Conservation (phyloP, 2,113 vertebrate species). For the Ctenodactylus gundi region DNA sequence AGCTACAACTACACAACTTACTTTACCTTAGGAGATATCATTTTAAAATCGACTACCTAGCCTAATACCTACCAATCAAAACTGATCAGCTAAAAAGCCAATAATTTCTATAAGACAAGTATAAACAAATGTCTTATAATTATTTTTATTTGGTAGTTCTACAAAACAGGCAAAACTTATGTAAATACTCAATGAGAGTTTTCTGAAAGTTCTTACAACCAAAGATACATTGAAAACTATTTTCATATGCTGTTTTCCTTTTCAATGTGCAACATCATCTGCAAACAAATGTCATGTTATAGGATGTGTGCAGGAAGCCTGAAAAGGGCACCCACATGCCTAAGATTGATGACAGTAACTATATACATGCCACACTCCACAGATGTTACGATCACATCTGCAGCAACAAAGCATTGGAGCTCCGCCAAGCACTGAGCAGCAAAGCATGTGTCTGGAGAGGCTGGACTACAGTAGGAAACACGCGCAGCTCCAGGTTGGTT, state of each 20-base stretch:
- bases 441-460: background rate
- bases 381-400: conserved; percentile 66
- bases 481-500: background rate
- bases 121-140: background rate
- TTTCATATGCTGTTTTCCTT: background rate
- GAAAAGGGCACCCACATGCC: background rate
- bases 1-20: background rate
- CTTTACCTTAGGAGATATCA: background rate
- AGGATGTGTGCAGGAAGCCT: background rate
- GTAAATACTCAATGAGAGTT: background rate
- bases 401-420: conserved; percentile 64
- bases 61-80: background rate
- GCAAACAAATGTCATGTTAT: conserved; percentile 38
- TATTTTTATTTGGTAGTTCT: background rate
- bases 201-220: background rate
- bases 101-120: background rate
- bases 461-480: conserved; percentile 6
- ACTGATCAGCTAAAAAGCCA: background rate
- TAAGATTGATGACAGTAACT: conserved; percentile 51
- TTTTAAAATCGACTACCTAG: background rate
- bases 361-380: conserved; percentile 25
- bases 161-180: background rate
- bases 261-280: background rate
- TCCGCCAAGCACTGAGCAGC: conserved; percentile 47
- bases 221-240: background rate